phyloP scores from a whole-genome alignment of 2,113 vertebrate genomes.

The Trogon surrucura region DNA sequence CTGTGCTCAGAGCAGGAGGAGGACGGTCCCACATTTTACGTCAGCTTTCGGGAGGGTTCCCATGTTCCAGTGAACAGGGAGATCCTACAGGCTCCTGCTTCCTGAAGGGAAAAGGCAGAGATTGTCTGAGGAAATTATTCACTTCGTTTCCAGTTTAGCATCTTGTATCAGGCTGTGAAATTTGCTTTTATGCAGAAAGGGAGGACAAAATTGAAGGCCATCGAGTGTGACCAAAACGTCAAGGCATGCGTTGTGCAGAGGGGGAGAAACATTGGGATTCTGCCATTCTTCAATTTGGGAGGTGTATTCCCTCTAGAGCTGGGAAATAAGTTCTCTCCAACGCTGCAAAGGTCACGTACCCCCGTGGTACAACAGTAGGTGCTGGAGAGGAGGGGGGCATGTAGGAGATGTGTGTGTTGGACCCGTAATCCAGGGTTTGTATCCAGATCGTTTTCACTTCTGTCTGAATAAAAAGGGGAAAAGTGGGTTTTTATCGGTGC shows the following conservation, averaged over 20 bases:
- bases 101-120: neutral
- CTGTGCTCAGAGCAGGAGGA: neutral
- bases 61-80: neutral
- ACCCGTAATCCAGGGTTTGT: neutral
- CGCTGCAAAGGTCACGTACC: neutral
- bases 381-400: neutral
- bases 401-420: neutral
- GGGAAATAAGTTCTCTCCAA: neutral
- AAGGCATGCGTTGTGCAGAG: neutral
- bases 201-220: neutral
- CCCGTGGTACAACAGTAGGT: neutral
- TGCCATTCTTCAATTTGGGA: neutral
- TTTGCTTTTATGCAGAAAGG: neutral
- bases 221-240: neutral
- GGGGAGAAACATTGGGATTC: neutral
- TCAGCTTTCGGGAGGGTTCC: neutral
- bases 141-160: neutral
- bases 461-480: neutral
- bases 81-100: neutral
- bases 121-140: neutral
- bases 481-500: neutral
- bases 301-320: neutral
- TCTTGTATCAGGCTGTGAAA: neutral
- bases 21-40: rapidly evolving
- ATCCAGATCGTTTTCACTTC: neutral